Conservation (phyloP, 2,797 vertebrate genomes). For the Balearica regulorum region DNA sequence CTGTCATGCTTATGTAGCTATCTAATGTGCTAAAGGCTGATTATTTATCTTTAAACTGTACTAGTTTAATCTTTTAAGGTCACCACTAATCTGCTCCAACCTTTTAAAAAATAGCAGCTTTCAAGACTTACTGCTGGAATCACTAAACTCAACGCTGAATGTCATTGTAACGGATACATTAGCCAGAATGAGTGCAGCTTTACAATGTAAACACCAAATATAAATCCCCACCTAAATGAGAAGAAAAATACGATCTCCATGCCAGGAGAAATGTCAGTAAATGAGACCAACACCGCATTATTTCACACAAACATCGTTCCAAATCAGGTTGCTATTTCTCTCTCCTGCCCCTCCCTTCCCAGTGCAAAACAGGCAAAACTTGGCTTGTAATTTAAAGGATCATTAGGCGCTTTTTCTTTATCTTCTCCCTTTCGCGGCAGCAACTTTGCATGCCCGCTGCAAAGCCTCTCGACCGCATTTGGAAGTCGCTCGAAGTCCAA, state of each 20-base stretch:
- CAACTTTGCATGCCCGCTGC: slow-evolving; percentile 34
- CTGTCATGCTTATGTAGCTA: slow-evolving; percentile 67
- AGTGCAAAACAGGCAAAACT: slow-evolving; percentile 13
- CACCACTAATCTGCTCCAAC: slow-evolving; percentile 65
- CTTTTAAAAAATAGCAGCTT: slow-evolving; percentile 68
- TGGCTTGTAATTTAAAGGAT: slow-evolving; percentile 50
- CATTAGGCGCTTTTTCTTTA: background rate
- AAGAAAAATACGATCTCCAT: slow-evolving; percentile 33
- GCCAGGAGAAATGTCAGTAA: slow-evolving; percentile 40
- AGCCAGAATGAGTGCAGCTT: slow-evolving; percentile 45
- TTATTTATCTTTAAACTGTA: slow-evolving; percentile 72
- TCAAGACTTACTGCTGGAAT: slow-evolving; percentile 61
- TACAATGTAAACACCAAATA: slow-evolving; percentile 62
- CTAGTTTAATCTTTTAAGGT: slow-evolving; percentile 68
- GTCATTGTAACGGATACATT: slow-evolving; percentile 54
- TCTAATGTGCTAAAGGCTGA: slow-evolving; percentile 68
- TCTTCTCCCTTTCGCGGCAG: slow-evolving; percentile 19
- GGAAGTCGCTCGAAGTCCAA: slow-evolving; percentile 27
- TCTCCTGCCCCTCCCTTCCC: background rate
- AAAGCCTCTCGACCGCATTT: slow-evolving; percentile 22
- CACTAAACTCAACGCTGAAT: slow-evolving; percentile 53
- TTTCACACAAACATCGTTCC: background rate
- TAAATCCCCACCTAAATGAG: slow-evolving; percentile 61
- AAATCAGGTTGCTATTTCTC: background rate
- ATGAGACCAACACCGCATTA: background rate